These are phyloP conservation scores for Noctilio leporinus DNA, from an alignment of 2,113 vertebrate species.

Conservation along the genomic window DNA sequence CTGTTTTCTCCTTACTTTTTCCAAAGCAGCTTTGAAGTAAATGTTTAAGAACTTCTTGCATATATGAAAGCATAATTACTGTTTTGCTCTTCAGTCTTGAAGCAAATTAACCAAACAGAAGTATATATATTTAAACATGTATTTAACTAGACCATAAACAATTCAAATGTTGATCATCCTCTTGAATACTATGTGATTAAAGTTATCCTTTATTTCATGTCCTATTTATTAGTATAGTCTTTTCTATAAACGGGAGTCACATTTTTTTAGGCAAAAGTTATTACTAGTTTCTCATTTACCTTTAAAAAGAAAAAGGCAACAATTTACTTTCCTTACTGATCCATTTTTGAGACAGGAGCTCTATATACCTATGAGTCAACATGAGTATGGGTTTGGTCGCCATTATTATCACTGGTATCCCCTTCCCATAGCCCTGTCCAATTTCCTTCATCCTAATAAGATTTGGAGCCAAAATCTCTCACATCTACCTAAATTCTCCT, in stretches of 20 bases:
- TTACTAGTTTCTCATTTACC: background rate
- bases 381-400: background rate
- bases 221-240: background rate
- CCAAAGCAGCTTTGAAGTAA: slow-evolving; percentile 24
- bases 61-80: slow-evolving; percentile 46
- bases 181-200: slow-evolving; percentile 4
- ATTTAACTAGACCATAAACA: slow-evolving; percentile 58
- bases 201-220: background rate
- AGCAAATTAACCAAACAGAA: slow-evolving; percentile 58
- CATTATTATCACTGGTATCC: background rate
- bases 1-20: background rate
- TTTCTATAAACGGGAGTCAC: background rate
- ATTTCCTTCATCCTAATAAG: background rate
- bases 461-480: background rate
- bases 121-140: slow-evolving; percentile 28
- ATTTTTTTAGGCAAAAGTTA: background rate
- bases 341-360: background rate
- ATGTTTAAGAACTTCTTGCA: slow-evolving; percentile 48
- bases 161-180: slow-evolving; percentile 12
- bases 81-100: slow-evolving; percentile 27
- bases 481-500: background rate
- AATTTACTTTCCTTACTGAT: background rate
- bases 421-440: background rate
- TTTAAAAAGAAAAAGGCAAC: background rate
- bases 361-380: background rate